Conservation (phyloP, 2,888 invertebrate genomes). For the Drosophila meridiana region DNA sequence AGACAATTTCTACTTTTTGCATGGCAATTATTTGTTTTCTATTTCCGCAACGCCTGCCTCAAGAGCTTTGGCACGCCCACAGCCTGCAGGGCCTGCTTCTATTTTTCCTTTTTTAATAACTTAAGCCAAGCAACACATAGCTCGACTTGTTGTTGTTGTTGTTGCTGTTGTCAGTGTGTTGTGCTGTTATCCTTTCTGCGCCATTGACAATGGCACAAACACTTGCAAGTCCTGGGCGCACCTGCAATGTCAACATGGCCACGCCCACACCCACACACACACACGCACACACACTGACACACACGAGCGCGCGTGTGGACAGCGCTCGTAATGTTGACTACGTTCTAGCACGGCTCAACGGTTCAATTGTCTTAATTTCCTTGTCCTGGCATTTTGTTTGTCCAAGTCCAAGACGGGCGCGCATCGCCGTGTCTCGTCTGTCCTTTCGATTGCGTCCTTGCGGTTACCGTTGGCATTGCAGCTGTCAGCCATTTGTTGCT, state of each 20-base stretch:
- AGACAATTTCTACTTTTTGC: conserved; percentile 76
- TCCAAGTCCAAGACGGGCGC: conserved; percentile 60
- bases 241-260: conserved; percentile 78
- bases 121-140: conserved; percentile 78
- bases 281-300: conserved; percentile 17
- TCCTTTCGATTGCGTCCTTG: conserved; percentile 47
- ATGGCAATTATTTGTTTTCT: conserved; percentile 81
- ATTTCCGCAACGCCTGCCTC: conserved; percentile 38
- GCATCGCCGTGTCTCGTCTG: conserved; percentile 41
- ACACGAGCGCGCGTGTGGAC: conserved; percentile 19
- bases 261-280: conserved; percentile 51
- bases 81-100: conserved; percentile 11
- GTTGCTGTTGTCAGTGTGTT: conserved; percentile 25
- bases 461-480: conserved; percentile 69
- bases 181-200: conserved; percentile 78
- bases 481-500: conserved; percentile 53
- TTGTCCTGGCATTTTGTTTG: conserved; percentile 81
- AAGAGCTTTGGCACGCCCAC: conserved; percentile 1
- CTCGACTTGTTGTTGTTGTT: conserved; percentile 24
- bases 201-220: conserved; percentile 72
- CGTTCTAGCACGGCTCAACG: conserved; percentile 78
- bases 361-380: conserved; percentile 82
- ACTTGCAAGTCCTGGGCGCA: conserved; percentile 62
- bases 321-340: conserved; percentile 55
- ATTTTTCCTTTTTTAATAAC: conserved; percentile 68